These are phyloP conservation scores for Heliconius nattereri DNA, from an alignment of 1,140 invertebrate genomes.

Conservation along the genomic window DNA sequence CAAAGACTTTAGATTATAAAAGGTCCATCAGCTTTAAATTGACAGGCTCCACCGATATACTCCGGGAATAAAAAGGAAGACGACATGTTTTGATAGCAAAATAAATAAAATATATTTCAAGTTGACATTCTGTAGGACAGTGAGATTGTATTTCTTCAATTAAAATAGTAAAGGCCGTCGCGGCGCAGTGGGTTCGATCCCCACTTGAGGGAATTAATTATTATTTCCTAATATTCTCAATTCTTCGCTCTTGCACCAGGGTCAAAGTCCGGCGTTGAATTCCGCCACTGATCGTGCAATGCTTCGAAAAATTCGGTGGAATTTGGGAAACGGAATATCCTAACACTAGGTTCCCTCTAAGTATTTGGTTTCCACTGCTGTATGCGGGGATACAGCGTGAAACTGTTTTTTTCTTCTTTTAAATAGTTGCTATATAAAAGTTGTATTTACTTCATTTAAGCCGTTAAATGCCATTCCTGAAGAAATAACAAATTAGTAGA, in stretches of 20 bases:
- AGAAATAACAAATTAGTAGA: conserved; percentile 14
- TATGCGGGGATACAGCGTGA: too few relatives aligned
- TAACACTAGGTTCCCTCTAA: too few relatives aligned
- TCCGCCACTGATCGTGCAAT: too few relatives aligned
- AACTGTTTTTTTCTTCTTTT: neutral
- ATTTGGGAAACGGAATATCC: too few relatives aligned
- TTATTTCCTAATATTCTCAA: too few relatives aligned
- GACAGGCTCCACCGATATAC: neutral
- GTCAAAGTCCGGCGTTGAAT: too few relatives aligned
- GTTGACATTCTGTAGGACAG: neutral
- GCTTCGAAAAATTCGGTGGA: too few relatives aligned
- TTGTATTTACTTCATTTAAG: conserved; percentile 8
- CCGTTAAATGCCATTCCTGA: conserved; percentile 28
- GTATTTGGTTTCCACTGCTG: too few relatives aligned
- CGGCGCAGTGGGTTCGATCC: too few relatives aligned
- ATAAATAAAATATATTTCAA: neutral
- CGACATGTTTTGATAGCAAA: neutral
- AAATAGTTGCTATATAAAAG: neutral
- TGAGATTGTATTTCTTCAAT: neutral
- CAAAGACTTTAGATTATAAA: neutral
- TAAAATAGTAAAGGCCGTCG: neutral
- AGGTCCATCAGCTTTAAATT: neutral
- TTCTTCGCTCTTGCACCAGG: too few relatives aligned
- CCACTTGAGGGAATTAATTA: too few relatives aligned
- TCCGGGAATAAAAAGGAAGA: neutral